A percentile compares a stretch with the other conserved stretches of the same genome.
Evolutionary conservation across 2,888 invertebrate species (phyloP).

Genomic region (Ormyrus rosae): DNA sequence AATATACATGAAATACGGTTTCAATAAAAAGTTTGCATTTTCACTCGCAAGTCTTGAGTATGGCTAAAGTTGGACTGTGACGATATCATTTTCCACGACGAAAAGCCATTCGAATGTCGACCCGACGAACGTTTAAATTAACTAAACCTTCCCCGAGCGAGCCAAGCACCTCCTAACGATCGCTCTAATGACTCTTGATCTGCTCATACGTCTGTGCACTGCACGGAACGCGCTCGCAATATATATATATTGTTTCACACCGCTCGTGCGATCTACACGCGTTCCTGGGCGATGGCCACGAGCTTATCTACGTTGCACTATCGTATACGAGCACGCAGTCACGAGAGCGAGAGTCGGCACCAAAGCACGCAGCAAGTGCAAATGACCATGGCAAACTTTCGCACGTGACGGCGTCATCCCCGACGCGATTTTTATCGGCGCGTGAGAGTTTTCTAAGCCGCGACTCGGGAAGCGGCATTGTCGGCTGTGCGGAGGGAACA

Average conservation of each 20-base stretch:
- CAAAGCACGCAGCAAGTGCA: slow-evolving; percentile 48
- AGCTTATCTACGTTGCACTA: too few relatives aligned
- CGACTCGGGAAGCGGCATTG: too few relatives aligned
- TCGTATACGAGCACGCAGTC: too few relatives aligned
- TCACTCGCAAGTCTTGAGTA: slow-evolving; percentile 29
- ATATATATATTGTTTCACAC: too few relatives aligned
- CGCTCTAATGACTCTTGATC: slow-evolving; percentile 21
- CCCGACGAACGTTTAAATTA: neutral
- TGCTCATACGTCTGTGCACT: slow-evolving; percentile 10
- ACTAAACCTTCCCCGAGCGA: neutral
- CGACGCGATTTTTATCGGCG: too few relatives aligned
- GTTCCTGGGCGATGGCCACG: too few relatives aligned
- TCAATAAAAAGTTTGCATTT: slow-evolving; percentile 16
- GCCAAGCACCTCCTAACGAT: neutral
- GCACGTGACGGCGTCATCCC: slow-evolving; percentile 50
- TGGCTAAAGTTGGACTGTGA: neutral
- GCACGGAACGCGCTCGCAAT: neutral
- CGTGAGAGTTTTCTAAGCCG: too few relatives aligned
- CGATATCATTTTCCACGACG: neutral
- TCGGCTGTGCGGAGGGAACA: too few relatives aligned
- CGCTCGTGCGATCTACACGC: too few relatives aligned
- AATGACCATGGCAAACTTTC: slow-evolving; percentile 63
- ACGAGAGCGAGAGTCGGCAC: too few relatives aligned
- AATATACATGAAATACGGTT: too few relatives aligned
- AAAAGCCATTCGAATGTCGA: neutral